Evolutionary conservation across 2,888 invertebrate species (phyloP).

Genomic region (Tenthredo distinguenda): DNA sequence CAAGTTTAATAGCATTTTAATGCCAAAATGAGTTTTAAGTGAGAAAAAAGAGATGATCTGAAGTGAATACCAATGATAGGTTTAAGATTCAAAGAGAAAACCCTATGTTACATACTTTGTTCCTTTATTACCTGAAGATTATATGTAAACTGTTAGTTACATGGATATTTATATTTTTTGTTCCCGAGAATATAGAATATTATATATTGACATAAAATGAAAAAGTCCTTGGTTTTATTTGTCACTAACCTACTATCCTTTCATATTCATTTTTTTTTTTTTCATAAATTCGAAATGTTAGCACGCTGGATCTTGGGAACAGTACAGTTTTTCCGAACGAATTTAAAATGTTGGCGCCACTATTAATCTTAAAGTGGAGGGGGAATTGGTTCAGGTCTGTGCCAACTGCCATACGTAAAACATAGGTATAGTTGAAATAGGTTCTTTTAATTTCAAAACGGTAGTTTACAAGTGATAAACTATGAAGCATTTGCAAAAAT

Average conservation of each 20-base stretch:
- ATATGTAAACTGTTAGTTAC: neutral
- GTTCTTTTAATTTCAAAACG: neutral
- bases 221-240: neutral
- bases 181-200: neutral
- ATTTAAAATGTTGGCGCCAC: no score
- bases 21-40: constrained; percentile 50
- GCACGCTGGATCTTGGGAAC: neutral
- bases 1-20: constrained; percentile 45
- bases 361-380: neutral
- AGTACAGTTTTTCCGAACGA: no score
- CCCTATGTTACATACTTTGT: no score
- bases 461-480: neutral
- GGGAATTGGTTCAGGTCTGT: neutral
- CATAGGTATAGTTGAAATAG: neutral
- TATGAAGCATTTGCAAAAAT: neutral
- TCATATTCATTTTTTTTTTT: constrained; percentile 36
- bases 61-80: no score
- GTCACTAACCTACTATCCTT: neutral
- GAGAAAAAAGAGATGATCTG: neutral
- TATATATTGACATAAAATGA: neutral
- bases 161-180: constrained; percentile 28
- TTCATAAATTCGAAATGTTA: constrained; percentile 43
- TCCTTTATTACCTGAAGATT: neutral
- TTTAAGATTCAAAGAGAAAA: no score
- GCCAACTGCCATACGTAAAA: neutral